These are phyloP conservation scores for Diglossa cyanea DNA, from an alignment of 2,797 vertebrate genomes.

Conservation along the genomic window DNA sequence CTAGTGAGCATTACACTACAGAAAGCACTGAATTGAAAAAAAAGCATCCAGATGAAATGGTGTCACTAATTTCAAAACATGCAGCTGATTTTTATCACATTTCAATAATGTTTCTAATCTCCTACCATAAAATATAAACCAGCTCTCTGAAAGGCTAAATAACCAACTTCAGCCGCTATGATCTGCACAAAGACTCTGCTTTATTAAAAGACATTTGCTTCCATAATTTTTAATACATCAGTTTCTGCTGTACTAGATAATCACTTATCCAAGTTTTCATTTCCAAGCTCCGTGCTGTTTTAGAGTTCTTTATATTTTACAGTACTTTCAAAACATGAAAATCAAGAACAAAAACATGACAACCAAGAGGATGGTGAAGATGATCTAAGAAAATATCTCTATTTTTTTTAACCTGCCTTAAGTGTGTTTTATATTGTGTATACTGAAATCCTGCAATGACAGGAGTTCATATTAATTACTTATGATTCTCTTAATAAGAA, in stretches of 20 bases:
- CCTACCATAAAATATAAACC: background rate
- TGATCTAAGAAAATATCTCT: background rate
- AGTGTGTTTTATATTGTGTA: background rate
- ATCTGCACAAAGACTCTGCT: background rate
- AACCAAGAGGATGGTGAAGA: background rate
- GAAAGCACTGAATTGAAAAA: background rate
- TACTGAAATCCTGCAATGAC: background rate
- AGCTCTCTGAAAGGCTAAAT: background rate
- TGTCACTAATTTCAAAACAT: background rate
- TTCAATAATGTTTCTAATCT: background rate
- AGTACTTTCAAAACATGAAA: background rate
- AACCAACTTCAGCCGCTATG: background rate
- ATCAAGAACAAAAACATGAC: background rate
- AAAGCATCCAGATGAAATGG: background rate
- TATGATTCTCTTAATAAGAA: background rate
- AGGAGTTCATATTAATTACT: background rate
- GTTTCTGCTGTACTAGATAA: background rate
- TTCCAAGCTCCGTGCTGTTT: background rate
- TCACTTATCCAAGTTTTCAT: background rate
- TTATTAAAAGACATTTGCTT: background rate
- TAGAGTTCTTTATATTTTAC: background rate
- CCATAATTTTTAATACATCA: background rate
- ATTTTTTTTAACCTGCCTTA: background rate
- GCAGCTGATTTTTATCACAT: slow-evolving; percentile 32
- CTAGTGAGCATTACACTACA: background rate